These are phyloP conservation scores for Frankliniella fusca DNA, from an alignment of 2,888 invertebrate genomes.

Conservation along the genomic window DNA sequence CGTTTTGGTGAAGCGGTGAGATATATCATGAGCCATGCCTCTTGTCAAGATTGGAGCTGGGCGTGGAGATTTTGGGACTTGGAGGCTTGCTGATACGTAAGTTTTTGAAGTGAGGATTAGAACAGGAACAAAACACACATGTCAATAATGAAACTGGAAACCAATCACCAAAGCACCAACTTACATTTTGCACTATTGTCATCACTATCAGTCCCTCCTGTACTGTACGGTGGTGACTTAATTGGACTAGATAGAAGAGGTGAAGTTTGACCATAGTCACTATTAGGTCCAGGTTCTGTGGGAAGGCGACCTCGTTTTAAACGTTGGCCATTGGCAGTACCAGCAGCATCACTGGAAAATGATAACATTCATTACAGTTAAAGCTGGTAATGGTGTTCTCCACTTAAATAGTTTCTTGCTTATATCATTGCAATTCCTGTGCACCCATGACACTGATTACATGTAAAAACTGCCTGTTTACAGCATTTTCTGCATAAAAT, in stretches of 20 bases:
- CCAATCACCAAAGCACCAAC: constrained; percentile 35
- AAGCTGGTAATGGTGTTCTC: no score
- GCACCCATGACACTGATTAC: no score
- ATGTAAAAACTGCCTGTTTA: no score
- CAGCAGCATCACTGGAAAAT: constrained; percentile 27
- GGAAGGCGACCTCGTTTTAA: constrained; percentile 54
- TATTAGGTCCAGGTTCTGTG: constrained; percentile 58
- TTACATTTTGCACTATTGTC: constrained; percentile 52
- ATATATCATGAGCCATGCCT: constrained; percentile 83
- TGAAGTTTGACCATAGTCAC: constrained; percentile 48
- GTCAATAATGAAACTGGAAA: constrained; percentile 12
- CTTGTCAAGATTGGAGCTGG: constrained; percentile 69
- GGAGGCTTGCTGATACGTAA: constrained; percentile 35
- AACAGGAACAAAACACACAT: constrained; percentile 6
- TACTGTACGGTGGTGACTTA: constrained; percentile 56
- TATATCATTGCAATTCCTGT: no score
- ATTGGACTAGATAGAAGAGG: constrained; percentile 55
- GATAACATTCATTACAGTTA: constrained; percentile 5
- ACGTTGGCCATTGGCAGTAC: constrained; percentile 36
- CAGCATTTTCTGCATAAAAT: no score
- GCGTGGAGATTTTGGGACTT: constrained; percentile 54
- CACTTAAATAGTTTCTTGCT: no score
- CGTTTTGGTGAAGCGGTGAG: constrained; percentile 83
- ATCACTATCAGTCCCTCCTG: constrained; percentile 51
- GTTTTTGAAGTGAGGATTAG: neutral